Conservation (phyloP, 2,888 invertebrate species). For the Leucophenga montana region DNA sequence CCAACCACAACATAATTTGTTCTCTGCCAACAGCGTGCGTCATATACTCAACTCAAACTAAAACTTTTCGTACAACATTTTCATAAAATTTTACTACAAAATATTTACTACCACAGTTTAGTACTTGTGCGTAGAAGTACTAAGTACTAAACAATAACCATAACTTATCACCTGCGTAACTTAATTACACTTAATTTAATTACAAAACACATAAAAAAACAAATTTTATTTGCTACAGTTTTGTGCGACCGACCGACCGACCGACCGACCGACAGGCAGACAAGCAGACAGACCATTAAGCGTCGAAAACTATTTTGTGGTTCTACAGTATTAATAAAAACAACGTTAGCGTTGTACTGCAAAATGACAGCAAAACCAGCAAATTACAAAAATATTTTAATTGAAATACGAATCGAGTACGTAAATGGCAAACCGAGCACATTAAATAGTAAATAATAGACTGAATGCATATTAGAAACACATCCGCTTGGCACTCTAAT, state of each 20-base stretch:
- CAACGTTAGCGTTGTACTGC: background rate
- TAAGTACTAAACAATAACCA: slow-evolving; percentile 14
- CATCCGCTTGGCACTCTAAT: no score
- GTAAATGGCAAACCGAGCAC: no score
- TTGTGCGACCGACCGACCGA: background rate
- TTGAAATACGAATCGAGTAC: slow-evolving; percentile 18
- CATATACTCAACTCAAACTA: no score
- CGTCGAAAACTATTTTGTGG: background rate
- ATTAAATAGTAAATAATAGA: no score
- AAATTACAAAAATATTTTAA: slow-evolving; percentile 21
- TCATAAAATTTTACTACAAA: no score
- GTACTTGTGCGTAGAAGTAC: no score
- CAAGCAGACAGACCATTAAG: slow-evolving; percentile 4
- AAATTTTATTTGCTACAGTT: slow-evolving; percentile 36
- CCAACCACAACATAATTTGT: no score
- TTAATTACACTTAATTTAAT: slow-evolving; percentile 41
- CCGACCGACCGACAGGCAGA: no score
- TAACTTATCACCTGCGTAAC: slow-evolving; percentile 26
- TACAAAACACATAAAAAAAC: slow-evolving; percentile 36
- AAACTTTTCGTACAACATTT: no score
- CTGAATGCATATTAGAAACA: no score
- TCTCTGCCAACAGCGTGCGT: no score
- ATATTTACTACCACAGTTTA: background rate
- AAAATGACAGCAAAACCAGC: background rate
- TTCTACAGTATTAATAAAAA: no score